Conservation (phyloP, 2,797 vertebrate genomes). For the Rhodeus uyekii region DNA sequence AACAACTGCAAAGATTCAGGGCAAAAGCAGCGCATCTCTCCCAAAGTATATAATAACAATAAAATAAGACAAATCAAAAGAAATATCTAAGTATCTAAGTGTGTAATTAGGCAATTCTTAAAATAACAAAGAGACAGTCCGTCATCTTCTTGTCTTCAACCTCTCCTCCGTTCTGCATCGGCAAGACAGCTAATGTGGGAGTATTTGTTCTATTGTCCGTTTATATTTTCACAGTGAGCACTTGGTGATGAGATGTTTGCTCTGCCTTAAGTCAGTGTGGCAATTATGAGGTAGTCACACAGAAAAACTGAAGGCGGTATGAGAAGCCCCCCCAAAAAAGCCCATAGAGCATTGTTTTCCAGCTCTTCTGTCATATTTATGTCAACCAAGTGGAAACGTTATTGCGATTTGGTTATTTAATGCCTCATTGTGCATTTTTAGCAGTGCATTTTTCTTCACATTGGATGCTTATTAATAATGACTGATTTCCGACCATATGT, state of each 20-base stretch:
- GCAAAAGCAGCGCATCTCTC: not conserved
- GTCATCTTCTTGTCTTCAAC: conserved; percentile 34
- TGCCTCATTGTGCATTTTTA: not conserved
- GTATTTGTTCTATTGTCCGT: conserved; percentile 39
- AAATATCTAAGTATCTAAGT: conserved; percentile 14
- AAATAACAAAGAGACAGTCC: conserved; percentile 41
- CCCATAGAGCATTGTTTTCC: not conserved
- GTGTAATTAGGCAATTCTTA: conserved; percentile 41
- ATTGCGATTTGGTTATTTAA: conserved; percentile 3
- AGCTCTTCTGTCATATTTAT: not conserved
- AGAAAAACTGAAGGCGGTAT: conserved; percentile 5
- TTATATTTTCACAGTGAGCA: conserved; percentile 36
- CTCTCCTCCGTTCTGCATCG: conserved; percentile 14
- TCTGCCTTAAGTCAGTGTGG: conserved; percentile 21
- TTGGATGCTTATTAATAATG: not conserved
- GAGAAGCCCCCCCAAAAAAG: conserved; percentile 1
- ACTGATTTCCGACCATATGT: conserved; percentile 4
- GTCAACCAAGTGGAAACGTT: not conserved
- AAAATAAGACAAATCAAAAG: not conserved
- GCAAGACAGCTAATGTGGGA: conserved; percentile 40
- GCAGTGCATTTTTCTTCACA: not conserved
- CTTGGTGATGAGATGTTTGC: conserved; percentile 44
- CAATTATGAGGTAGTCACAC: conserved; percentile 27
- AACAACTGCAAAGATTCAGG: conserved; percentile 24
- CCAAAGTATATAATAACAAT: conserved; percentile 1